These are phyloP conservation scores for Acanthurus leucopareius DNA, from an alignment of 2,797 vertebrate species.

Conservation along the genomic window DNA sequence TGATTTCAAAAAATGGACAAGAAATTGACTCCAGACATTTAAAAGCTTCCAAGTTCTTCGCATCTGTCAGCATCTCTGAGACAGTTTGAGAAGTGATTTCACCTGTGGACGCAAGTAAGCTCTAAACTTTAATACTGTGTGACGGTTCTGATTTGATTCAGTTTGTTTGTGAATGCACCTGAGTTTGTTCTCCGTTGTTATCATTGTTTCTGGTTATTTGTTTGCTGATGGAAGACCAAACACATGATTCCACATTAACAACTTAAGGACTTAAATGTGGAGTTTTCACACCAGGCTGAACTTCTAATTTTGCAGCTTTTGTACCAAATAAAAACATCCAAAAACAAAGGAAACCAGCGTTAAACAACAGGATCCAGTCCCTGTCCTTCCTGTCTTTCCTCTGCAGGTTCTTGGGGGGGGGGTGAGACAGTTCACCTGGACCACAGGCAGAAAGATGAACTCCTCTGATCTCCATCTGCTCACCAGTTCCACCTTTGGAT, in stretches of 20 bases:
- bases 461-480: slow-evolving; percentile 83
- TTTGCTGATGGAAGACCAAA: not conserved
- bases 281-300: not conserved
- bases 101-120: not conserved
- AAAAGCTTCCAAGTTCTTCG: slow-evolving; percentile 9
- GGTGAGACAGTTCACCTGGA: slow-evolving; percentile 58
- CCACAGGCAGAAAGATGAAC: slow-evolving; percentile 40
- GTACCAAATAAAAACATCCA: not conserved
- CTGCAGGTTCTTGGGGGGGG: not conserved
- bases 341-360: not conserved
- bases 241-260: not conserved
- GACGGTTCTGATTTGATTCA: not conserved
- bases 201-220: not conserved
- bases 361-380: not conserved
- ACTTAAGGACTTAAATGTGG: not conserved
- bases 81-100: slow-evolving; percentile 12
- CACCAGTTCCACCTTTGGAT: slow-evolving; percentile 82
- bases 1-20: slow-evolving; percentile 63
- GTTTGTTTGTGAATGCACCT: not conserved
- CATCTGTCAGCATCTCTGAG: slow-evolving; percentile 27
- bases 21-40: slow-evolving; percentile 60
- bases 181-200: not conserved
- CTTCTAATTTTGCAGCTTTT: not conserved
- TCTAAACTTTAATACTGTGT: not conserved
- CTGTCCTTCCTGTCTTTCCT: not conserved